Evolutionary conservation across 2,113 vertebrate species (phyloP).

Genomic region (Chelonoidis abingdonii): DNA sequence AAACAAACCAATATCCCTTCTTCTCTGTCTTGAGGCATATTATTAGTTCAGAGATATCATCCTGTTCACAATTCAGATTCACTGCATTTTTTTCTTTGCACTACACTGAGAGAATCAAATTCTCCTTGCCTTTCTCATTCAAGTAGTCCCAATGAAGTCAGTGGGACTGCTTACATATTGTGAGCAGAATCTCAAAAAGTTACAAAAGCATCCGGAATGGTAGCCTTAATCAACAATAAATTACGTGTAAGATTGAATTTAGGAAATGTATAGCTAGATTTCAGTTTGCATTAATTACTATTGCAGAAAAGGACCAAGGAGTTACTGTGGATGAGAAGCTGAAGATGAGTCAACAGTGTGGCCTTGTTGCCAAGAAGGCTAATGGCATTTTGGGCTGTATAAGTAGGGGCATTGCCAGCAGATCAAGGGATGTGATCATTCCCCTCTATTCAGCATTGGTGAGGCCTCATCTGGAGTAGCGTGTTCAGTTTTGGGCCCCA

Average conservation of each 20-base stretch:
- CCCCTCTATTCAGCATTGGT: too few species aligned
- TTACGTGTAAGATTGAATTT: background rate
- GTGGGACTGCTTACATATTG: conserved; percentile 13
- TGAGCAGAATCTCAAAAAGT: accelerated
- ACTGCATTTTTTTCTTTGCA: background rate
- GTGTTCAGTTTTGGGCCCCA: too few species aligned
- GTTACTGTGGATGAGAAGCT: too few species aligned
- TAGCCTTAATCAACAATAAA: background rate
- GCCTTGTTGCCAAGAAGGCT: too few species aligned
- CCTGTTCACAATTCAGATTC: background rate
- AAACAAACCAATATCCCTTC: conserved; percentile 4
- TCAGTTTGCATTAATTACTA: background rate
- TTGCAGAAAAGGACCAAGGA: too few species aligned
- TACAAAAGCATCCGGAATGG: background rate
- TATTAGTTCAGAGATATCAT: background rate
- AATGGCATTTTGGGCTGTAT: too few species aligned
- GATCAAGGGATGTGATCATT: too few species aligned
- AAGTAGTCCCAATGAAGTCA: background rate
- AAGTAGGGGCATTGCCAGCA: too few species aligned
- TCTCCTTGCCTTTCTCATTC: conserved; percentile 2
- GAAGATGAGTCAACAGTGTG: too few species aligned
- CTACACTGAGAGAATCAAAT: background rate
- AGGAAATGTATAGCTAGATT: background rate
- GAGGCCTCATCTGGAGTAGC: too few species aligned
- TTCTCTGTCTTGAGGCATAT: background rate